phyloP scores from a whole-genome alignment of 2,888 invertebrate genomes.

The Zaprionus obscuricornis region DNA sequence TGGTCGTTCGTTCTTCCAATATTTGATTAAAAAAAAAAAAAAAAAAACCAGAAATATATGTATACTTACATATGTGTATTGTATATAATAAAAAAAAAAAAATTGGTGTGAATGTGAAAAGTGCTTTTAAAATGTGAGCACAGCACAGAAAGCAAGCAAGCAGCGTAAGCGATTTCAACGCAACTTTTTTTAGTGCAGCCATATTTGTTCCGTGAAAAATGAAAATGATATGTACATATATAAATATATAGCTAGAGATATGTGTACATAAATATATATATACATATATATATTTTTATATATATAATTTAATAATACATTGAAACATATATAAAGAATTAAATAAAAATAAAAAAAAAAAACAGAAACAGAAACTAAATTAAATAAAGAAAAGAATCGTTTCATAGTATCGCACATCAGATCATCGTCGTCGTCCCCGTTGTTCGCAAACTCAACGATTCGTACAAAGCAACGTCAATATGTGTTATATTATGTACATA shows the following conservation, averaged over 20 bases:
- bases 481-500: constrained; percentile 55
- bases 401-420: constrained; percentile 76
- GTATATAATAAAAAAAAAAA: constrained; percentile 9
- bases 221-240: constrained; percentile 65
- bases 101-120: constrained; percentile 58
- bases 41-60: constrained; percentile 47
- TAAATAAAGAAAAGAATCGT: constrained; percentile 56
- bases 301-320: constrained; percentile 26
- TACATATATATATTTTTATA: constrained; percentile 24
- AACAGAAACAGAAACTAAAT: constrained; percentile 56
- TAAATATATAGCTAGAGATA: constrained; percentile 17
- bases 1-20: constrained; percentile 56
- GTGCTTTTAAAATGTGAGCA: constrained; percentile 50
- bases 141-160: too few relatives aligned
- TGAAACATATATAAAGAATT: constrained; percentile 51
- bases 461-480: constrained; percentile 52
- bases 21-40: constrained; percentile 44
- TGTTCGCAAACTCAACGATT: constrained; percentile 71
- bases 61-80: constrained; percentile 26
- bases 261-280: constrained; percentile 28
- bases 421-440: constrained; percentile 72
- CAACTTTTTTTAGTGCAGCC: constrained; percentile 61
- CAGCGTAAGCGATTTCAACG: constrained; percentile 58
- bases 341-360: constrained; percentile 57
- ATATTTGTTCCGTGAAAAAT: constrained; percentile 72